Percentiles rank a stretch among this genome's conserved stretches.
These are phyloP conservation scores for Gadus macrocephalus DNA, from an alignment of 2,113 vertebrate genomes.

Conservation along the genomic window DNA sequence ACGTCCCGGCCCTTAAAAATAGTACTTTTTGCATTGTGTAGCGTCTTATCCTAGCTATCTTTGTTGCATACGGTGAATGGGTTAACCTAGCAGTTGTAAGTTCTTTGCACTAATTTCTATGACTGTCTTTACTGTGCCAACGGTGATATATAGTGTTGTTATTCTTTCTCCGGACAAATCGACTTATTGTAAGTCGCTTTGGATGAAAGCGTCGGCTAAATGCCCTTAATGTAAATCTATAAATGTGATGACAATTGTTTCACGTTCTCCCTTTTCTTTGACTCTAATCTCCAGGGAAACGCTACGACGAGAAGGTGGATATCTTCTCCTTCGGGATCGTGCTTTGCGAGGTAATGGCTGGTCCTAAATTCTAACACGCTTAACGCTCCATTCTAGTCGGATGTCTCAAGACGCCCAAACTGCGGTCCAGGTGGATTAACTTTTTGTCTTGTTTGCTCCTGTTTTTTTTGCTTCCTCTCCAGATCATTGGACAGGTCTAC, in stretches of 20 bases:
- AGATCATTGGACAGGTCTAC: slow-evolving; percentile 98
- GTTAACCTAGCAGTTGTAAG: too few relatives aligned
- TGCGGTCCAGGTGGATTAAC: background rate
- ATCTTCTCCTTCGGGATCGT: slow-evolving; percentile 97
- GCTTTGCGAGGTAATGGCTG: slow-evolving; percentile 86
- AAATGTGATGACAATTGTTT: background rate
- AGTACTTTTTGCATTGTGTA: too few relatives aligned
- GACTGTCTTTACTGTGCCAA: too few relatives aligned
- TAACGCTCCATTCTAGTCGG: background rate
- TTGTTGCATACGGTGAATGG: too few relatives aligned
- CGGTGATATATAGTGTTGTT: too few relatives aligned
- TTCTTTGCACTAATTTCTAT: too few relatives aligned
- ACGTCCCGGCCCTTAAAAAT: too few relatives aligned
- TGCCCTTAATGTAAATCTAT: too few relatives aligned
- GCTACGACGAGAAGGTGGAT: slow-evolving; percentile 96
- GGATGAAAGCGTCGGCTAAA: too few relatives aligned
- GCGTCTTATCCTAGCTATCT: too few relatives aligned
- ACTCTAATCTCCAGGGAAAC: slow-evolving; percentile 79
- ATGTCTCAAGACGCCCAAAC: background rate
- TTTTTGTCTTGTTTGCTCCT: background rate
- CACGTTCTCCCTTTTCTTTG: background rate
- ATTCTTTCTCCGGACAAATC: too few relatives aligned
- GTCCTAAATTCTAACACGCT: background rate
- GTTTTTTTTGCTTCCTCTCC: slow-evolving; percentile 2
- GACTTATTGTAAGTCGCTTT: too few relatives aligned